phyloP scores from a whole-genome alignment of 2,113 vertebrate species.

The Arvicanthis niloticus region DNA sequence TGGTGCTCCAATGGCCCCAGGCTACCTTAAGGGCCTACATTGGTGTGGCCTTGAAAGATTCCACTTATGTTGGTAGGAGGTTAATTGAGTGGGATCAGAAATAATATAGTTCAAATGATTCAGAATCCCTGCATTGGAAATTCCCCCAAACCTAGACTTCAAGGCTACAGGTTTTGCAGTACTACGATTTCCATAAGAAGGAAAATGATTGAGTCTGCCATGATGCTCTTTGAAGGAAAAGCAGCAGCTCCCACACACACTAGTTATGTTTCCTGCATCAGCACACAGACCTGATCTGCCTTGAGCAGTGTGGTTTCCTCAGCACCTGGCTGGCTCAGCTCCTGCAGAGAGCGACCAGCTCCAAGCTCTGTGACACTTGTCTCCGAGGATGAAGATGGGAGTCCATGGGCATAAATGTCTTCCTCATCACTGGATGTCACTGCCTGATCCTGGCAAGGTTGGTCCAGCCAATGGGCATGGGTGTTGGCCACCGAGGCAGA shows the following conservation, averaged over 20 bases:
- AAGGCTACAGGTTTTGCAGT: neutral
- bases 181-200: neutral
- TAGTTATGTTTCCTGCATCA: rapidly evolving
- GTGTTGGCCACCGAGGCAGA: conserved; percentile 54
- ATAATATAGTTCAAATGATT: neutral
- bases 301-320: conserved; percentile 86
- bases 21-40: neutral
- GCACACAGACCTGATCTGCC: conserved; percentile 90
- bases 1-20: neutral
- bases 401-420: conserved; percentile 93
- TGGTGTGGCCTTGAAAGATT: neutral
- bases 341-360: conserved; percentile 80
- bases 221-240: neutral
- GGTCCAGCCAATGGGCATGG: conserved; percentile 65
- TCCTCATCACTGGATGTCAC: conserved; percentile 94
- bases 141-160: neutral
- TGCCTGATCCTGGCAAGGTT: conserved; percentile 60
- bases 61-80: neutral
- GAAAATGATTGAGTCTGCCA: neutral
- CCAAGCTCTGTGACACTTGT: conserved; percentile 84
- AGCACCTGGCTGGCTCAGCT: conserved; percentile 77
- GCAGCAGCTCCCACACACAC: neutral
- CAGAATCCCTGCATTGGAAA: neutral
- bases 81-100: neutral
- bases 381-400: conserved; percentile 86